Percentiles rank a stretch among this genome's conserved stretches.
Conservation (phyloP, 2,888 invertebrate species). For the Nematopogon swammerdamellus region DNA sequence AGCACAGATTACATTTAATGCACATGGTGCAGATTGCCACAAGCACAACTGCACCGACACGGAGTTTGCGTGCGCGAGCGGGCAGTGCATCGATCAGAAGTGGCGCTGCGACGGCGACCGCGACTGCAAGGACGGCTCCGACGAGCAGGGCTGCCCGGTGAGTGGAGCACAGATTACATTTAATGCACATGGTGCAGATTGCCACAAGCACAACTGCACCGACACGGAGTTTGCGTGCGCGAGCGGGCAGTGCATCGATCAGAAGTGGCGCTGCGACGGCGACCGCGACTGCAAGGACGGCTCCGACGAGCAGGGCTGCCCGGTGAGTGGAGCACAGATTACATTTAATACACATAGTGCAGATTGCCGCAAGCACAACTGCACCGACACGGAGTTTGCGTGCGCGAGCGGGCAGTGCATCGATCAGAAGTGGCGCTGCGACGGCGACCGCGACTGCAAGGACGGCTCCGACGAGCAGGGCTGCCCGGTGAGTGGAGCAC, state of each 20-base stretch:
- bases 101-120: slow-evolving; percentile 77
- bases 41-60: slow-evolving; percentile 32
- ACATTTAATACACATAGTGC: too few relatives aligned
- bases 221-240: slow-evolving; percentile 64
- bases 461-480: too few relatives aligned
- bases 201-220: slow-evolving; percentile 33
- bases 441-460: too few relatives aligned
- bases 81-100: slow-evolving; percentile 68
- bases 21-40: slow-evolving; percentile 29
- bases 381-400: slow-evolving; percentile 64
- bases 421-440: too few relatives aligned
- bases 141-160: slow-evolving; percentile 62
- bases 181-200: slow-evolving; percentile 30
- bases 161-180: too few relatives aligned
- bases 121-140: slow-evolving; percentile 73
- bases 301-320: slow-evolving; percentile 67
- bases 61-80: slow-evolving; percentile 70
- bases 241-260: slow-evolving; percentile 71
- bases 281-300: slow-evolving; percentile 75
- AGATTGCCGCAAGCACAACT: too few relatives aligned
- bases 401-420: slow-evolving; percentile 75
- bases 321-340: too few relatives aligned
- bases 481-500: too few relatives aligned
- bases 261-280: slow-evolving; percentile 71
- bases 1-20: too few relatives aligned